Conservation (phyloP, 2,113 vertebrate genomes). For the Nesogale talazaci region DNA sequence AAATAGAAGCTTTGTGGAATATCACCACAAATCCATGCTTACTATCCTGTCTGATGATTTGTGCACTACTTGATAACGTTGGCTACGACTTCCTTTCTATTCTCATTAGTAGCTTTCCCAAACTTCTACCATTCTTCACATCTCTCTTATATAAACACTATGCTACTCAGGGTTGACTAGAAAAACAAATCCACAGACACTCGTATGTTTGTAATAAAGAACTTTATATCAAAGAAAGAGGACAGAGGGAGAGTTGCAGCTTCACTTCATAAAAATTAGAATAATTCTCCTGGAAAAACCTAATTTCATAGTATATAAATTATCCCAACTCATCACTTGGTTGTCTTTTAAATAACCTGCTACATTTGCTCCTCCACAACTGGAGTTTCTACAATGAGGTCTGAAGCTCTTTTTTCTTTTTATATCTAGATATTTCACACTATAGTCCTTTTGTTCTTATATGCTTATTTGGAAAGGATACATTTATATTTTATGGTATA, state of each 20-base stretch:
- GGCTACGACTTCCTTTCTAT: neutral
- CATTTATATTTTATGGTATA: conserved; percentile 13
- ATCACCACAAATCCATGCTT: neutral
- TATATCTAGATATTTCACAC: conserved; percentile 30
- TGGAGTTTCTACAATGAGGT: conserved; percentile 12
- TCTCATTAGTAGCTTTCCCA: neutral
- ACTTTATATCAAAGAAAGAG: no score
- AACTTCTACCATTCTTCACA: neutral
- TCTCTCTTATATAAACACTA: no score
- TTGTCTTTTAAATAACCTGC: conserved; percentile 18
- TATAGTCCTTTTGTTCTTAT: neutral
- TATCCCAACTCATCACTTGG: neutral
- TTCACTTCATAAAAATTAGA: neutral
- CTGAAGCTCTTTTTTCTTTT: conserved; percentile 3
- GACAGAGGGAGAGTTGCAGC: no score
- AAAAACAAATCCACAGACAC: no score
- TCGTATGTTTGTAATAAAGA: no score
- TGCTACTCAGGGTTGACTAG: no score
- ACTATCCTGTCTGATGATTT: neutral
- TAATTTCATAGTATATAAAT: neutral
- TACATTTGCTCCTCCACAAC: neutral
- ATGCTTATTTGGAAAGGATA: neutral
- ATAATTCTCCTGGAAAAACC: neutral
- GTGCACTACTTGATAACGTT: neutral
- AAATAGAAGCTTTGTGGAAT: neutral